Conservation (phyloP, 2,113 vertebrate species). For the Acanthochromis polyacanthus region DNA sequence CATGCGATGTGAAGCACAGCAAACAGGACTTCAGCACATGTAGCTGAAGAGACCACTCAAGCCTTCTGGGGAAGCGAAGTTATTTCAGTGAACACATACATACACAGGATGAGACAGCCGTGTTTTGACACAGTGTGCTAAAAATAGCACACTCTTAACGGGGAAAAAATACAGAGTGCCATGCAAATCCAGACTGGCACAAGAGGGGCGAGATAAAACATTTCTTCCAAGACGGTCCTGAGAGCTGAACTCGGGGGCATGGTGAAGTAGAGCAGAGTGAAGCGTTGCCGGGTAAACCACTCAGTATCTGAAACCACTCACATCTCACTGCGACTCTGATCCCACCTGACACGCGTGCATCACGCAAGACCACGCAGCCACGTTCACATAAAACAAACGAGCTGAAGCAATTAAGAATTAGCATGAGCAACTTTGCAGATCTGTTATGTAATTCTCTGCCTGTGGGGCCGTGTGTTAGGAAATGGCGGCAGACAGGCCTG, state of each 20-base stretch:
- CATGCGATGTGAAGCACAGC: conserved; percentile 61
- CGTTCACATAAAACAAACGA: conserved; percentile 31
- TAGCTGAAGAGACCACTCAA: conserved; percentile 71
- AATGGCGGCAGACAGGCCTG: conserved; percentile 74
- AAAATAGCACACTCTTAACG: conserved; percentile 75
- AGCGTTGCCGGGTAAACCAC: conserved; percentile 24
- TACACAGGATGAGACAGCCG: conserved; percentile 72
- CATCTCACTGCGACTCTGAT: conserved; percentile 32
- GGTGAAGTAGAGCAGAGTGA: conserved; percentile 35
- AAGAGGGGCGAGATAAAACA: conserved; percentile 41
- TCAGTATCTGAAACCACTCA: conserved; percentile 35
- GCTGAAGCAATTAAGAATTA: conserved; percentile 67
- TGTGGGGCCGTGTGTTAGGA: conserved; percentile 58
- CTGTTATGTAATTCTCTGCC: conserved; percentile 73
- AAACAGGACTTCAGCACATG: conserved; percentile 66
- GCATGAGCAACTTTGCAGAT: conserved; percentile 66
- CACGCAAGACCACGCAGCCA: conserved; percentile 22
- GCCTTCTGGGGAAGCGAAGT: conserved; percentile 72
- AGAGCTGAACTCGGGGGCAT: conserved; percentile 28
- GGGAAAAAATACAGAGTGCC: conserved; percentile 44
- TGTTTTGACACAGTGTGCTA: conserved; percentile 80
- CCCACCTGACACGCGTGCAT: conserved; percentile 45
- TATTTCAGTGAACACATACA: conserved; percentile 72
- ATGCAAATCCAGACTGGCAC: conserved; percentile 62
- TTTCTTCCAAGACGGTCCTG: conserved; percentile 45